These are phyloP conservation scores for Nannospalax galili DNA, from an alignment of 2,113 vertebrate genomes.

Conservation along the genomic window DNA sequence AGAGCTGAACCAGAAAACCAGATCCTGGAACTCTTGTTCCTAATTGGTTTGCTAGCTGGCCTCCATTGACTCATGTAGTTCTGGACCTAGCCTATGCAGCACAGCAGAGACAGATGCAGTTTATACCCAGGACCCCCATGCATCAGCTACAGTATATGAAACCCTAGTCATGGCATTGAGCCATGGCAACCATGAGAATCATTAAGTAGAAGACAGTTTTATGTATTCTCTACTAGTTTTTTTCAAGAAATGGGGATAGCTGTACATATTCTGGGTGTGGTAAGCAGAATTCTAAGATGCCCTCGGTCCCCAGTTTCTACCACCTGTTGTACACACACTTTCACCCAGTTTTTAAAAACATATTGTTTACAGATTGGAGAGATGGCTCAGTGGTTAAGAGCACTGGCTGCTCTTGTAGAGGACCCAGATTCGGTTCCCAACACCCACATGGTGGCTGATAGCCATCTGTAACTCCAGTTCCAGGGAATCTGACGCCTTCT, in stretches of 20 bases:
- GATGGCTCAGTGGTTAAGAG: background rate
- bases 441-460: too few relatives aligned
- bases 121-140: background rate
- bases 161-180: background rate
- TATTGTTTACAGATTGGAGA: background rate
- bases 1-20: background rate
- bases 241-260: background rate
- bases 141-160: background rate
- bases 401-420: background rate
- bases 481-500: too few relatives aligned
- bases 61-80: background rate
- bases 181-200: background rate
- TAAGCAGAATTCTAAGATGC: slow-evolving; percentile 7
- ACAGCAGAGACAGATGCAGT: background rate
- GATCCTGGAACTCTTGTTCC: background rate
- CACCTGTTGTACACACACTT: background rate
- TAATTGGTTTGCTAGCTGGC: background rate
- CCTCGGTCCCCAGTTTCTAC: background rate
- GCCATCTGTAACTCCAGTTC: too few relatives aligned
- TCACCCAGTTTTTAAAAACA: background rate
- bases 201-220: background rate
- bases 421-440: too few relatives aligned
- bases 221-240: background rate
- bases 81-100: background rate
- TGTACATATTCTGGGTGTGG: background rate